Percentiles rank a stretch among this genome's conserved stretches.
Evolutionary conservation across 2,797 vertebrate species (phyloP).

Genomic region (Chloroceryle inda): DNA sequence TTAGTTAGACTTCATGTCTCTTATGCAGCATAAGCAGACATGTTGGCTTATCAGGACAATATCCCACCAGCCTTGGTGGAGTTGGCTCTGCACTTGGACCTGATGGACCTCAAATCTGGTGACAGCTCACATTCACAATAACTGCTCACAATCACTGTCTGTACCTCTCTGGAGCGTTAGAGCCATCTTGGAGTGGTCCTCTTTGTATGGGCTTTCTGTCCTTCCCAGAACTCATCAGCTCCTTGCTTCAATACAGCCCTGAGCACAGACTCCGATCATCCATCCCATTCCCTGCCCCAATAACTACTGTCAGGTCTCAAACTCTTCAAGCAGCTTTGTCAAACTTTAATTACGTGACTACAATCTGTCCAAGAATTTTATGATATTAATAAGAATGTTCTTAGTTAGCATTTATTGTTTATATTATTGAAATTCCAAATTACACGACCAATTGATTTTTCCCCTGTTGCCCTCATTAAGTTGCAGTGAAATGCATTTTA

Average conservation of each 20-base stretch:
- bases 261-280: not conserved
- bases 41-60: not conserved
- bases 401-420: constrained; percentile 76
- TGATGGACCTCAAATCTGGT: not conserved
- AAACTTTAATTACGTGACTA: constrained; percentile 55
- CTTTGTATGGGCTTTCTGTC: not conserved
- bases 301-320: not conserved
- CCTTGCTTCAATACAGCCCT: not conserved
- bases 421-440: constrained; percentile 71
- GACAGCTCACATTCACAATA: too few relatives aligned
- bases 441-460: constrained; percentile 73
- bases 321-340: constrained; percentile 4
- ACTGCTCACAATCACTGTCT: not conserved
- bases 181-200: not conserved
- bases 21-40: not conserved
- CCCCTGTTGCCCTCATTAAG: constrained; percentile 66
- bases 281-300: not conserved
- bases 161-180: not conserved
- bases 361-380: constrained; percentile 56
- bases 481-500: constrained; percentile 53
- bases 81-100: not conserved
- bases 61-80: not conserved
- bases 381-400: constrained; percentile 63
- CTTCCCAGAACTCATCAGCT: not conserved
- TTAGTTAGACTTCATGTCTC: not conserved